A percentile compares a stretch with the other conserved stretches of the same genome.
These are phyloP conservation scores for Macroglossus sobrinus DNA, from an alignment of 2,113 vertebrate genomes.

Conservation along the genomic window DNA sequence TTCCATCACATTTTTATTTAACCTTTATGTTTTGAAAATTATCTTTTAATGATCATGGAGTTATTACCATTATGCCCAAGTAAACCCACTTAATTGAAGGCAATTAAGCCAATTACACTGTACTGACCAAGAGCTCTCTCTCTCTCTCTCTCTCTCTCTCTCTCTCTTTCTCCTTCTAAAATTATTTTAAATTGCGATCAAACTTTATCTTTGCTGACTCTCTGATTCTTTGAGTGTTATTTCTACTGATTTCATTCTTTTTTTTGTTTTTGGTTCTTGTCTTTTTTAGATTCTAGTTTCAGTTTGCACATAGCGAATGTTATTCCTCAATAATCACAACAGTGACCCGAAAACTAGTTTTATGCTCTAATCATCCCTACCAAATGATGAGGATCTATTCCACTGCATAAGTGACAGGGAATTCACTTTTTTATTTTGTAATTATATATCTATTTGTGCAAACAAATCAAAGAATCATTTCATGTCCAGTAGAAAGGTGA, in stretches of 20 bases:
- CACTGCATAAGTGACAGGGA: background rate
- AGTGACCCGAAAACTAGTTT: background rate
- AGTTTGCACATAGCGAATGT: background rate
- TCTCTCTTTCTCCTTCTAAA: background rate
- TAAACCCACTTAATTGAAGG: background rate
- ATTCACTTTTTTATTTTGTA: background rate
- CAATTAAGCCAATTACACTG: background rate
- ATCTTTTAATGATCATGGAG: background rate
- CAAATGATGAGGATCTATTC: background rate
- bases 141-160: no score
- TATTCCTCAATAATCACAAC: background rate
- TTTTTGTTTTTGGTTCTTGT: background rate
- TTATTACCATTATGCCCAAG: background rate
- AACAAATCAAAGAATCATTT: background rate
- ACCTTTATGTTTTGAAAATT: background rate
- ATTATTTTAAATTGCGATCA: background rate
- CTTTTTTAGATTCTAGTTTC: background rate
- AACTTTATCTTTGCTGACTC: background rate
- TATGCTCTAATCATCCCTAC: background rate
- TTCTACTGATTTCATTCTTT: background rate
- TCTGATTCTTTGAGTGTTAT: background rate
- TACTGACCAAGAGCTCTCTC: background rate
- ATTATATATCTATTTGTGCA: background rate
- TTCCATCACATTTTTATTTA: background rate
- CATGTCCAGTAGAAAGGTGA: background rate